Percentiles rank a stretch among this genome's conserved stretches.
Conservation (phyloP, 1,140 invertebrate genomes). For the Procambarus virginalis region DNA sequence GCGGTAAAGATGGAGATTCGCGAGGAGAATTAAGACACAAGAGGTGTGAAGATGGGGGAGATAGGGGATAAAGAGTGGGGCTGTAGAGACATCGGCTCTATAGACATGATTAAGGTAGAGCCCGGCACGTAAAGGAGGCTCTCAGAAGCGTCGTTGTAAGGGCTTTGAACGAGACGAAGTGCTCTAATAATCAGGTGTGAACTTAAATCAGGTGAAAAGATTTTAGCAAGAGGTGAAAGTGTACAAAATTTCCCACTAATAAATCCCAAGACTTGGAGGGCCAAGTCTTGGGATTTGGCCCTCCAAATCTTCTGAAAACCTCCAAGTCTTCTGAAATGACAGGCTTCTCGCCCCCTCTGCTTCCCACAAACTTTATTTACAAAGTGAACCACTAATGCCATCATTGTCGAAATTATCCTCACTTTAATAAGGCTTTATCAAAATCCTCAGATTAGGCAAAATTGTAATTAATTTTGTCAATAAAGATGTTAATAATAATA, state of each 20-base stretch:
- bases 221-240: neutral
- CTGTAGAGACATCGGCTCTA: neutral
- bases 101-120: neutral
- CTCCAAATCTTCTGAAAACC: too few species aligned
- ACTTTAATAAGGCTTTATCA: too few species aligned
- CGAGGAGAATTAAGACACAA: neutral
- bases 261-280: neutral
- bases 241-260: neutral
- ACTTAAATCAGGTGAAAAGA: neutral
- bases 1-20: neutral
- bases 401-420: too few species aligned
- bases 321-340: neutral
- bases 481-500: too few species aligned
- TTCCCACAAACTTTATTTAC: too few species aligned
- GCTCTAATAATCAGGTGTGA: neutral
- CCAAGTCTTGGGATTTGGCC: too few species aligned
- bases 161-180: neutral
- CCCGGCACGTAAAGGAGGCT: neutral
- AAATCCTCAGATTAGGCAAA: too few species aligned
- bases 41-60: neutral
- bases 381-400: too few species aligned
- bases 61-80: neutral
- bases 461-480: too few species aligned
- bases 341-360: neutral
- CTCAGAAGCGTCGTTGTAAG: neutral